Conservation (phyloP, 2,797 vertebrate species). For the Acropternis orthonyx region DNA sequence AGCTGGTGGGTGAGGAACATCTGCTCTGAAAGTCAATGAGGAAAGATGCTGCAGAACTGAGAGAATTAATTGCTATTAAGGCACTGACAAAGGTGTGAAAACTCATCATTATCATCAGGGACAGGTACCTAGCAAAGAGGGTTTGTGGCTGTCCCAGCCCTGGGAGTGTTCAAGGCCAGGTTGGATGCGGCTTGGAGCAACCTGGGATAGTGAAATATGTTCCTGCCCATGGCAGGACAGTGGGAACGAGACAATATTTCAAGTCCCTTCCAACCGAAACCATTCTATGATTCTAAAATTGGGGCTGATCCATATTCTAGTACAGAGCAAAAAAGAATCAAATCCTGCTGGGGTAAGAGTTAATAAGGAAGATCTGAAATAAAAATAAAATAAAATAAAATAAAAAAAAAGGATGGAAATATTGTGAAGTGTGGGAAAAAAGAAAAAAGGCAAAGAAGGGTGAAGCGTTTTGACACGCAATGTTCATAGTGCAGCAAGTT, state of each 20-base stretch:
- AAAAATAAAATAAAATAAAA: neutral
- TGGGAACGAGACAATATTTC: neutral
- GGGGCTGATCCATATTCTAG: neutral
- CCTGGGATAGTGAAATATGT: neutral
- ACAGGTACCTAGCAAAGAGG: neutral
- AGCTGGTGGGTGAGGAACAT: neutral
- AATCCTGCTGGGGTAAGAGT: neutral
- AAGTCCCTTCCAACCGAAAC: neutral
- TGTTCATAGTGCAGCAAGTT: neutral
- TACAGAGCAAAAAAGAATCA: neutral
- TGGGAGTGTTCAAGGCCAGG: neutral
- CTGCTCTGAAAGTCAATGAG: fast-evolving
- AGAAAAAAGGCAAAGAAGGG: neutral
- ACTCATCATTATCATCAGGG: neutral
- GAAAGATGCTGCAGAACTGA: neutral
- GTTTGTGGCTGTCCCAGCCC: neutral
- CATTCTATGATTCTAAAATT: neutral
- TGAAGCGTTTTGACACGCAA: neutral
- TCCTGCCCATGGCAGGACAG: neutral
- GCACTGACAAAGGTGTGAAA: neutral
- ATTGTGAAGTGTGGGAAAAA: neutral
- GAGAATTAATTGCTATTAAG: neutral
- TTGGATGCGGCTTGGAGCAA: neutral
- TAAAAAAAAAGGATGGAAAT: neutral
- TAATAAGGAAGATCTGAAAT: neutral